Evolutionary conservation across 2,113 vertebrate species (phyloP).

Genomic region (Bothrops jararaca): DNA sequence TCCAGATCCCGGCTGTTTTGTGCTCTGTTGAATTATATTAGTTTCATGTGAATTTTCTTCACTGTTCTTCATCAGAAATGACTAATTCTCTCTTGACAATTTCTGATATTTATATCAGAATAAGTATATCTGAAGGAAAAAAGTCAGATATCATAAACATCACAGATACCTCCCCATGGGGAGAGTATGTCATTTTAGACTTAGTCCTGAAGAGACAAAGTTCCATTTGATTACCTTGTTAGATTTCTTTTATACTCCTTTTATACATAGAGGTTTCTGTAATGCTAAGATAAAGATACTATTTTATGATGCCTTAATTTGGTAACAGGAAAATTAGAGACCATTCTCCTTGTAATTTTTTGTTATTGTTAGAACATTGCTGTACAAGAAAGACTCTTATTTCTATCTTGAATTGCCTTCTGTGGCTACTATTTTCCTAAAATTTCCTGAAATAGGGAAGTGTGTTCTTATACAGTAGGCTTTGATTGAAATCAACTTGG

Average conservation of each 20-base stretch:
- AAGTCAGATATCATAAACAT: neutral
- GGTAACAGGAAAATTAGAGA: neutral
- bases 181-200: neutral
- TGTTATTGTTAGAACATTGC: neutral
- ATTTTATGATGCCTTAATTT: neutral
- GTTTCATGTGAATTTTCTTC: neutral
- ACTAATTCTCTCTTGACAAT: neutral
- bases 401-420: neutral
- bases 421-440: neutral
- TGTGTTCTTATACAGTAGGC: neutral
- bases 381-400: neutral
- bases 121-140: neutral
- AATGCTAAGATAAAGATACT: neutral
- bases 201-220: neutral
- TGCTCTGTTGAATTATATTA: neutral
- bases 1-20: neutral
- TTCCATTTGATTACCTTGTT: conserved; percentile 24
- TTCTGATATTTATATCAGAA: neutral
- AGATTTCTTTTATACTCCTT: neutral
- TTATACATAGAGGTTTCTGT: neutral
- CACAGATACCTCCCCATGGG: neutral
- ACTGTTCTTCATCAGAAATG: neutral
- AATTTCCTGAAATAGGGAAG: neutral
- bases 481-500: neutral
- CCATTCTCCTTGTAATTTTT: neutral